A percentile compares a stretch with the other conserved stretches of the same genome.
Conservation (phyloP, 2,888 invertebrate genomes). For the Drosophila borborema region DNA sequence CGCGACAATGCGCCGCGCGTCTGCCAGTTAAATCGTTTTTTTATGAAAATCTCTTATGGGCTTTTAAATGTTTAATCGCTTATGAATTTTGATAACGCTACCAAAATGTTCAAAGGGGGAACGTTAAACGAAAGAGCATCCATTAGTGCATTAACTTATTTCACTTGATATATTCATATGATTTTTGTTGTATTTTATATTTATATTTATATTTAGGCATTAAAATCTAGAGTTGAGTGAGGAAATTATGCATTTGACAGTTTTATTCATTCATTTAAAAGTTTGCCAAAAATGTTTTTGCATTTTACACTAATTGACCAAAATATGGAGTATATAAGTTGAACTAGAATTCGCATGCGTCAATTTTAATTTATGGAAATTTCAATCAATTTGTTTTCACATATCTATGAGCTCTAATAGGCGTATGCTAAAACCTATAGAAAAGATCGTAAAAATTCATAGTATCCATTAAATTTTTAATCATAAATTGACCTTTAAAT, state of each 20-base stretch:
- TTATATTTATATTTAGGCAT: background rate
- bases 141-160: conserved; percentile 11
- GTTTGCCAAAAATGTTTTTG: background rate
- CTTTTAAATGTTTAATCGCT: conserved; percentile 81
- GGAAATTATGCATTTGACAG: background rate
- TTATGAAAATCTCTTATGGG: conserved; percentile 80
- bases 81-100: conserved; percentile 77
- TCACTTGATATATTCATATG: conserved; percentile 16
- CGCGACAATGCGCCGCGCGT: conserved; percentile 4
- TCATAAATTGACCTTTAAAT: conserved; percentile 4
- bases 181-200: background rate
- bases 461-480: background rate
- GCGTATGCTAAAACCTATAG: background rate
- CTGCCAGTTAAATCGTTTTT: conserved; percentile 72
- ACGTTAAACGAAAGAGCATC: conserved; percentile 3
- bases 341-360: background rate
- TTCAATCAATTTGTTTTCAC: no score
- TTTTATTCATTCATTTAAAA: background rate
- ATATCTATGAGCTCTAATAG: background rate
- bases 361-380: background rate
- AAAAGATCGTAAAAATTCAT: background rate
- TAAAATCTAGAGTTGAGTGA: background rate
- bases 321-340: background rate
- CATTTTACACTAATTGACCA: background rate
- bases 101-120: conserved; percentile 23